phyloP scores from a whole-genome alignment of 2,113 vertebrate species.

The Todiramphus chloris region DNA sequence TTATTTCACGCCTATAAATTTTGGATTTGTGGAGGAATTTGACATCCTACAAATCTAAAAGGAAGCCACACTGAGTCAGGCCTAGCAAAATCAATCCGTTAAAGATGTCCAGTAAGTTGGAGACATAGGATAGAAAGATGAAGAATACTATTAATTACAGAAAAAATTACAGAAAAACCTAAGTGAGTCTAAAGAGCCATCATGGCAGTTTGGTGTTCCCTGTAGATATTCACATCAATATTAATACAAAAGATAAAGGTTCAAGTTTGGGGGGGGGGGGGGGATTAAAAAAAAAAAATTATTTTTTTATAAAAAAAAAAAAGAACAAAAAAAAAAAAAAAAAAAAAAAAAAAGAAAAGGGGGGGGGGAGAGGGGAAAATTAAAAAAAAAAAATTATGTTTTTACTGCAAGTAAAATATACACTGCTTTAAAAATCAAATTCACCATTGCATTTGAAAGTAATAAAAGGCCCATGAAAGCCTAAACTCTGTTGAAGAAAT shows the following conservation, averaged over 20 bases:
- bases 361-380: accelerated
- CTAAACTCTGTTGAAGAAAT: background rate
- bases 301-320: no score
- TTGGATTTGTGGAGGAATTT: background rate
- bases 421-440: background rate
- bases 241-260: background rate
- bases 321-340: no score
- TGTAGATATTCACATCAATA: background rate
- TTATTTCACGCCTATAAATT: background rate
- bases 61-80: background rate
- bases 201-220: background rate
- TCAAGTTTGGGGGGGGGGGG: background rate
- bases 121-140: background rate
- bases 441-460: background rate
- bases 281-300: no score
- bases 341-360: no score
- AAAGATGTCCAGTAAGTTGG: background rate
- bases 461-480: background rate
- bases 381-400: background rate
- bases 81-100: background rate
- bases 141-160: background rate
- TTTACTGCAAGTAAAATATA: background rate
- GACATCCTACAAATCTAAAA: background rate
- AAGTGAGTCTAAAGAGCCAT: background rate
- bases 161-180: background rate